phyloP scores from a whole-genome alignment of 2,113 vertebrate species.

The Pandion haliaetus region DNA sequence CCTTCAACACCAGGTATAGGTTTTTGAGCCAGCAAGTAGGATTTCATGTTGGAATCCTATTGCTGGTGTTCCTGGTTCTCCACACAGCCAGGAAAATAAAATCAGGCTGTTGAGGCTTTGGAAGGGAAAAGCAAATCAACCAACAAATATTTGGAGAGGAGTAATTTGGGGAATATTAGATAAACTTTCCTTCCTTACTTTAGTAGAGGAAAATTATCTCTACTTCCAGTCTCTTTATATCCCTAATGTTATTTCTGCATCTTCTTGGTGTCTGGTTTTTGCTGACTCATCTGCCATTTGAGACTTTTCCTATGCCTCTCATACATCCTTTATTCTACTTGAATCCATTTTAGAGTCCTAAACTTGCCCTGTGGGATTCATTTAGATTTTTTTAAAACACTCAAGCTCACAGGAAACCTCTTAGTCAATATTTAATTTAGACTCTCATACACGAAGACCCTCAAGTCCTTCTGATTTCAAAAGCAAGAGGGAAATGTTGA shows the following conservation, averaged over 20 bases:
- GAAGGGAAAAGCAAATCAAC: constrained; percentile 41
- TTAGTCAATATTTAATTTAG: constrained; percentile 17
- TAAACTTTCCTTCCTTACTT: constrained; percentile 14
- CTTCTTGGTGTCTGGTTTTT: neutral
- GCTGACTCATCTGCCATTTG: constrained; percentile 5
- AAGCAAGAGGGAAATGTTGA: neutral
- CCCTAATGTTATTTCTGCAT: neutral
- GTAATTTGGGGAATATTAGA: constrained; percentile 35
- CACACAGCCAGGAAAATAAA: constrained; percentile 46
- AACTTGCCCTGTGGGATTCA: neutral
- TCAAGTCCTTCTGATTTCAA: neutral
- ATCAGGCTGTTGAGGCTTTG: constrained; percentile 51
- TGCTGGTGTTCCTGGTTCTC: neutral
- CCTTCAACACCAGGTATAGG: constrained; percentile 47
- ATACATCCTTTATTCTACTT: neutral
- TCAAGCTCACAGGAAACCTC: neutral
- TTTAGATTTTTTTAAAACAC: neutral
- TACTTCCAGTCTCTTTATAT: neutral
- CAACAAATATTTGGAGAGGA: constrained; percentile 51
- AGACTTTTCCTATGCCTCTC: neutral
- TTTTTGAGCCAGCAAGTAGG: constrained; percentile 15
- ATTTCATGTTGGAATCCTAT: constrained; percentile 1
- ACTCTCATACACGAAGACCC: neutral
- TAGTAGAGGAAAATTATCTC: constrained; percentile 18
- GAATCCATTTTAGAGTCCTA: neutral